Percentiles rank a stretch among this genome's conserved stretches.
These are phyloP conservation scores for Leucozona laternaria DNA, from an alignment of 2,888 invertebrate genomes.

Conservation along the genomic window DNA sequence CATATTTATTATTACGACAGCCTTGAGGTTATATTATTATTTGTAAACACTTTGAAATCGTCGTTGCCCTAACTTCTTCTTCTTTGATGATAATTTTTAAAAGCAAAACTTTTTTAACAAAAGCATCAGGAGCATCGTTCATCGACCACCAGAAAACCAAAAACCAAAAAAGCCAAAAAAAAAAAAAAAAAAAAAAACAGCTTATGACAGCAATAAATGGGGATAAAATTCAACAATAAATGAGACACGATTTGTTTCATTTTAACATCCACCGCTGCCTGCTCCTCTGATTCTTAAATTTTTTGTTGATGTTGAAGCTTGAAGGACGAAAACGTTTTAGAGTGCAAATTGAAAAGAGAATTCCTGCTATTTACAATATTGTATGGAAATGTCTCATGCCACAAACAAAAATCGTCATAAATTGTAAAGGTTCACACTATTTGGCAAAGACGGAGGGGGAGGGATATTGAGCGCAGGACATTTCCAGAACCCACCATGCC, in stretches of 20 bases:
- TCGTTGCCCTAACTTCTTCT: background rate
- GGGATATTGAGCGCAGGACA: background rate
- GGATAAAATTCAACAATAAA: slow-evolving; percentile 66
- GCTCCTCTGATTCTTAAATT: slow-evolving; percentile 22
- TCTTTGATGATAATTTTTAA: slow-evolving; percentile 31
- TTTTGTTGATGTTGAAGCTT: slow-evolving; percentile 10
- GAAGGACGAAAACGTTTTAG: slow-evolving; percentile 48
- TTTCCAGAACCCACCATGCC: background rate
- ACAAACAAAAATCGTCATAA: slow-evolving; percentile 55
- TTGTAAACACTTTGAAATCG: slow-evolving; percentile 49
- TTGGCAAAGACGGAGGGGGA: slow-evolving; percentile 32
- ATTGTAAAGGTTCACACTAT: slow-evolving; percentile 46
- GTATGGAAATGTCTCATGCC: slow-evolving; percentile 31
- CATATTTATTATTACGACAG: slow-evolving; percentile 52
- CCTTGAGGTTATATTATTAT: slow-evolving; percentile 41
- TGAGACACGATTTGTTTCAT: slow-evolving; percentile 65
- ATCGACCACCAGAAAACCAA: slow-evolving; percentile 32
- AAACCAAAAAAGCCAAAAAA: slow-evolving; percentile 5
- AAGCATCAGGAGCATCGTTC: slow-evolving; percentile 31
- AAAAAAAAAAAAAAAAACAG: slow-evolving; percentile 24
- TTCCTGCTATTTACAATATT: slow-evolving; percentile 17
- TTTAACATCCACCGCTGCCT: slow-evolving; percentile 33
- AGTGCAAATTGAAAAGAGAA: slow-evolving; percentile 54
- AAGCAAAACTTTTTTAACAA: slow-evolving; percentile 37
- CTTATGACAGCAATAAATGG: slow-evolving; percentile 66